Evolutionary conservation across 2,888 invertebrate species (phyloP), one percentile per base, ranked within the genome.

Genomic region (Ophonus ardosiacus): DNA sequence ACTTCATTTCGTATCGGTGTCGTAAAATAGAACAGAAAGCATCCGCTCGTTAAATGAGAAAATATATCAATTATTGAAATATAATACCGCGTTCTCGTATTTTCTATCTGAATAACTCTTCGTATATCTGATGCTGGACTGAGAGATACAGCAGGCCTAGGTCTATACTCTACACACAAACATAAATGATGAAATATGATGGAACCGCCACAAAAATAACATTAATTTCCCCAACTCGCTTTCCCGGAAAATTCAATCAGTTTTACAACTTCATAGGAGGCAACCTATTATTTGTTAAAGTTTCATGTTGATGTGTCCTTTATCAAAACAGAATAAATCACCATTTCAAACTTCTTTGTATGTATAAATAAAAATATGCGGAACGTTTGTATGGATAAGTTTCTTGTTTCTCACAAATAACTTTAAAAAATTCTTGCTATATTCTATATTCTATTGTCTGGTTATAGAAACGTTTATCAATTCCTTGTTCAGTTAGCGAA

Each of bases 21-120:
- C 68, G 31, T 68, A 68, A 31, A 68, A 68, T 68, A 15, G 68
- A 38, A 68, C 40, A 38, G 31, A 68, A 43, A 74, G 71, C 71
- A 74, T 15, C 71, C 40, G 43, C 13, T 43, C 43, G 71, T 74
- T 74, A 74, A 74, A 74, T 74, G 71, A 74, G 71, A 24, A 38
- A 74, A 74, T 74, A 40, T 74, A 74, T 74, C 71, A 74, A 74
- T 74, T 74, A 74, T 74, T 74, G 71, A 74, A 74, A 74, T 74
- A 74, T 68, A 74, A 74, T 74, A 74, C 43, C 43, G 13, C 15
- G 31, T 10, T 68, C 68, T 68, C 68, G 68, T 68, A 68, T 68
- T 38, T 68, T 68, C 68, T 5, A 68, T 1, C 38, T 38, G 68
- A 68, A 38, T 38, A 63, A 21, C 63, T 13, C 63, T 10, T 10